Evolutionary conservation across 2,888 invertebrate genomes (phyloP).

Genomic region (Napeogenes inachia): DNA sequence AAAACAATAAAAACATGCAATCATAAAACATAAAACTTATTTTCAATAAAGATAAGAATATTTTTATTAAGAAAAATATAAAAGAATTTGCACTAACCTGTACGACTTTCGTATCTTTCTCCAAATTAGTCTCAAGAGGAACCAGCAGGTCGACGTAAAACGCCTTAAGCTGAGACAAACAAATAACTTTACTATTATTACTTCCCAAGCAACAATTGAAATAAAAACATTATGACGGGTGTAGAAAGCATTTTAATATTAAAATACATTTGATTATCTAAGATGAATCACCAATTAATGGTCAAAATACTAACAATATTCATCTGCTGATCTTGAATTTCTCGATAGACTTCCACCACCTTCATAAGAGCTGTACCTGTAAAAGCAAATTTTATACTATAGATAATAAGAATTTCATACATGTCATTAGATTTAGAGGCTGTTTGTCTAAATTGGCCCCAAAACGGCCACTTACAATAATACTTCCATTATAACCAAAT

Average conservation of each 20-base stretch:
- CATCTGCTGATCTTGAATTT: conserved; percentile 96
- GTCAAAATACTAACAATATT: conserved; percentile 87
- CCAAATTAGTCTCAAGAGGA: conserved; percentile 94
- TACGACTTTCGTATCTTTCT: conserved; percentile 95
- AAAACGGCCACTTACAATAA: conserved; percentile 12
- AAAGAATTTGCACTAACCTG: conserved; percentile 80
- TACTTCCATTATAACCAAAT: conserved; percentile 9
- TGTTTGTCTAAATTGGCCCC: conserved; percentile 4
- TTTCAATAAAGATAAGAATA: too few species aligned
- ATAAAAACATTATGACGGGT: conserved; percentile 26
- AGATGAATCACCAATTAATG: too few species aligned
- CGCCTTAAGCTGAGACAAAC: conserved; percentile 87
- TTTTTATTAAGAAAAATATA: conserved; percentile 10
- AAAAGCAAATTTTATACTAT: neutral
- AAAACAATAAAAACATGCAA: too few species aligned
- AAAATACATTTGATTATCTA: too few species aligned
- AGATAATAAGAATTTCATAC: too few species aligned
- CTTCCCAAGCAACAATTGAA: conserved; percentile 18
- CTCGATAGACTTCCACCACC: conserved; percentile 94
- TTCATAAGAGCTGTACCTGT: conserved; percentile 93
- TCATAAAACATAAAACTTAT: too few species aligned
- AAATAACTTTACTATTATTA: conserved; percentile 30
- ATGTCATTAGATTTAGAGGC: neutral
- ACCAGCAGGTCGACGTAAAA: conserved; percentile 95
- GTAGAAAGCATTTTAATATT: too few species aligned